Evolutionary conservation across 92 coral and sea anemone species (phyloP), one percentile per base, ranked within the genome.

Genomic region (Palythoa grandis): DNA sequence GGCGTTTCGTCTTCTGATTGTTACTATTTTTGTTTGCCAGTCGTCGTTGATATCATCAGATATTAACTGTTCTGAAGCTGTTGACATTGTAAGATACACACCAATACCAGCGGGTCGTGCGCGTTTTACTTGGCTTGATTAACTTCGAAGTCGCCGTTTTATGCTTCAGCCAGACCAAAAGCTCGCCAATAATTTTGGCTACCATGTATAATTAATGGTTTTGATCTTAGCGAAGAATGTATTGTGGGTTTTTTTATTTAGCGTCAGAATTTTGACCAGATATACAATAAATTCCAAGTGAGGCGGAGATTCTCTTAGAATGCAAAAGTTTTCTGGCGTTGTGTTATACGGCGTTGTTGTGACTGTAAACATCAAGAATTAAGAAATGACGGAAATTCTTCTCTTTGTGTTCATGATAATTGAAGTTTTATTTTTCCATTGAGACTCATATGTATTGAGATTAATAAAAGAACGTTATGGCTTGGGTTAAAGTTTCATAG

Each of bases 1-100:
- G 1, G 85, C 73, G 47, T 80, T 80, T 80, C 85, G 72, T 53
- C 22, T 52, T 80, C 57, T 65, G 15, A 80, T 39, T 7, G 63
- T 80, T 29, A 37, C 52, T 52, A 14, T 70, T 66, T 80, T 80
- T 25, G 85, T 80, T 80, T 80, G 85, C 85, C 85, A 80, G 61
- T 66, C 85, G 16, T 52, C 65, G 1, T 29, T 16, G 52, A 29
- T 13, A 13, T 17, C 29, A 48, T 80, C 47, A 10, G 58, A 48
- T 23, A 23, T 13, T 22, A 1, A 50, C 19, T 66, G 57, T 52
- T 63, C 54, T 47, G 73, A 20, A 5, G 20, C 24, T 12, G 74
- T 40, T 17, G 8, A 15, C 85, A 66, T 43, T 48, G 84, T 66
- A n/a, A 48, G 13, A 20, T 17, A 43, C 9, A 66, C 20, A 65